Evolutionary conservation across 2,113 vertebrate species (phyloP).

Genomic region (Chaenocephalus aceratus): DNA sequence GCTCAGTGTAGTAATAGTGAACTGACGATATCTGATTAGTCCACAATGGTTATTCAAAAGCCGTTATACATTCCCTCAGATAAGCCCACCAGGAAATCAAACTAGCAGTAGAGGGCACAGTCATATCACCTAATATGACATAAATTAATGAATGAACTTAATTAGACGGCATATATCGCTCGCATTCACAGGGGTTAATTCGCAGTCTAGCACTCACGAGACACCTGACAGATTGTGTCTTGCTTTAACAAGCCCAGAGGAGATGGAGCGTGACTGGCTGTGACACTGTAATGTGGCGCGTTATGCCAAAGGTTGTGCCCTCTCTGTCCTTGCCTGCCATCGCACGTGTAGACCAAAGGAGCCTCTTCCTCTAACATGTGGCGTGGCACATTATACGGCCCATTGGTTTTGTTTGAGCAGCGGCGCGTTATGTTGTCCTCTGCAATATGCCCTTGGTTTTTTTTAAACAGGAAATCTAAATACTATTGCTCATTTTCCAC

Average conservation of each 20-base stretch:
- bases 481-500: neutral
- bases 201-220: constrained; percentile 39
- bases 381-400: constrained; percentile 25
- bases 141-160: constrained; percentile 62
- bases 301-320: constrained; percentile 55
- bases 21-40: constrained; percentile 19
- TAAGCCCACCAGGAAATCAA: constrained; percentile 37
- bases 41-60: constrained; percentile 21
- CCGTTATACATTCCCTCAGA: constrained; percentile 56
- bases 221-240: constrained; percentile 56
- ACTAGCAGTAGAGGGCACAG: constrained; percentile 51
- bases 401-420: constrained; percentile 38
- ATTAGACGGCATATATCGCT: constrained; percentile 39
- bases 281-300: constrained; percentile 41
- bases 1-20: neutral
- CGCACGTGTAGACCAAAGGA: constrained; percentile 20
- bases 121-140: constrained; percentile 48
- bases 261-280: constrained; percentile 56
- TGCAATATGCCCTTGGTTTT: constrained; percentile 17
- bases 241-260: constrained; percentile 49
- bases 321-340: constrained; percentile 46
- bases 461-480: neutral
- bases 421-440: constrained; percentile 7
- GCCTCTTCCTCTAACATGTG: constrained; percentile 44
- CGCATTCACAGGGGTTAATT: constrained; percentile 12